phyloP scores from a whole-genome alignment of 2,888 invertebrate species.

The Megastigmus dorsalis region DNA sequence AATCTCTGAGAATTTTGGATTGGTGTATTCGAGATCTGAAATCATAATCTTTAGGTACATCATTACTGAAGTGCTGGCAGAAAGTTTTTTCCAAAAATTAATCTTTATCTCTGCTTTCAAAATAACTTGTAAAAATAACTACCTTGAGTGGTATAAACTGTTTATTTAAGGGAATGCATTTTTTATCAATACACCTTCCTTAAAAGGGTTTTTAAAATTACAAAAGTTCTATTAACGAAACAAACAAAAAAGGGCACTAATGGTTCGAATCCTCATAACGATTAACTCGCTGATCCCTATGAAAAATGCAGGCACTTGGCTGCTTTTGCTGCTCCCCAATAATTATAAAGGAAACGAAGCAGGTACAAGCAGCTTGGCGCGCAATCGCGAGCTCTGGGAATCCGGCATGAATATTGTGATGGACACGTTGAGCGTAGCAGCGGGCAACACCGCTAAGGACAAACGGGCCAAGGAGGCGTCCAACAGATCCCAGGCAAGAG shows the following conservation, averaged over 20 bases:
- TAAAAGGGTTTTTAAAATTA: too few species aligned
- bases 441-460: constrained; percentile 91
- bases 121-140: too few species aligned
- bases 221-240: background rate
- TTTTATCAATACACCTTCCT: too few species aligned
- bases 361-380: constrained; percentile 57
- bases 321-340: constrained; percentile 66
- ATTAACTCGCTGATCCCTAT: constrained; percentile 42
- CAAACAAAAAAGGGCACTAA: constrained; percentile 1
- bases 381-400: constrained; percentile 73
- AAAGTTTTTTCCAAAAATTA: too few species aligned
- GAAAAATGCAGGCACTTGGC: constrained; percentile 67
- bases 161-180: constrained; percentile 7
- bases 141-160: background rate
- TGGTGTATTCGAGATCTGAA: too few species aligned
- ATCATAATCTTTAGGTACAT: too few species aligned
- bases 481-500: constrained; percentile 75
- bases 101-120: too few species aligned
- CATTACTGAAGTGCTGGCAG: too few species aligned
- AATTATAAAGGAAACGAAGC: constrained; percentile 68
- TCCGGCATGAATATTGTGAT: constrained; percentile 76
- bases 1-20: too few species aligned
- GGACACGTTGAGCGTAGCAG: constrained; percentile 84
- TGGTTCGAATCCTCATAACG: constrained; percentile 12
- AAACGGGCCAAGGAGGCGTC: constrained; percentile 90